These are phyloP conservation scores for Galbula dea DNA, from an alignment of 2,113 vertebrate genomes.

Conservation along the genomic window DNA sequence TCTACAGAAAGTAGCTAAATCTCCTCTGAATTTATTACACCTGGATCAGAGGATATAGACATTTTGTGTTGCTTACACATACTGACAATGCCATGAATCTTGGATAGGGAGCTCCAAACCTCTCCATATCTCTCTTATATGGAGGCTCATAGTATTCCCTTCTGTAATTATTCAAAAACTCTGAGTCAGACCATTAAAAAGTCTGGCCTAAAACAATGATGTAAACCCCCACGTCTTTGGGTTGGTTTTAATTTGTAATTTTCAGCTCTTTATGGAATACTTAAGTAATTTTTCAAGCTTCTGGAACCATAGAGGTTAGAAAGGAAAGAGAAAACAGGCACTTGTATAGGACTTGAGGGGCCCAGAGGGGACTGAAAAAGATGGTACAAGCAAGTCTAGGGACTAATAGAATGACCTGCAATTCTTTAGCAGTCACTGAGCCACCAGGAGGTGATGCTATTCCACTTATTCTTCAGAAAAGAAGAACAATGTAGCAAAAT, in stretches of 20 bases:
- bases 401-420: neutral
- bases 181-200: neutral
- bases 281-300: neutral
- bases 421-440: neutral
- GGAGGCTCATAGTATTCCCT: neutral
- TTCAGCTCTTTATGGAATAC: neutral
- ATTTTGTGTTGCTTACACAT: neutral
- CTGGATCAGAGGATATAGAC: neutral
- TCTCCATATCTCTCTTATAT: neutral
- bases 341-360: neutral
- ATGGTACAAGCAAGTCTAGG: neutral
- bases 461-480: neutral
- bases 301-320: neutral
- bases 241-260: neutral
- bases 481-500: neutral
- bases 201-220: neutral
- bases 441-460: constrained; percentile 5
- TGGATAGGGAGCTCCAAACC: neutral
- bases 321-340: neutral
- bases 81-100: neutral
- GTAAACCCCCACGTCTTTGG: neutral
- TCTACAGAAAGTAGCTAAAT: neutral
- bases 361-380: neutral
- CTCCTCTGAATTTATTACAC: neutral
- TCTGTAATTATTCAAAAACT: neutral